Base-by-base conservation (phyloP, 2,888 invertebrate genomes). In the Drosophila helvetica region DNA sequence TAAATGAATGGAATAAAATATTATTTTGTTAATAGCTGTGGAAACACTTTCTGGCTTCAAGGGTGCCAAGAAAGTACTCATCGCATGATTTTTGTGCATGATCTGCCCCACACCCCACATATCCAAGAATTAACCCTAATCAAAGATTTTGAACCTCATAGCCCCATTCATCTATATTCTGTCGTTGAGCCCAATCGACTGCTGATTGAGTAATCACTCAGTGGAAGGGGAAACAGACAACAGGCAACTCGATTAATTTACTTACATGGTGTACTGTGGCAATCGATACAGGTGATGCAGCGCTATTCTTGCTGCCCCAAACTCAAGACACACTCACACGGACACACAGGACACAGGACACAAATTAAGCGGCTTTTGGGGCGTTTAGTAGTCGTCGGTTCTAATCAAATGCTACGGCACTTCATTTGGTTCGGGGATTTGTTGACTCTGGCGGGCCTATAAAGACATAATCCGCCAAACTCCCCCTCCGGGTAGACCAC, bases 341-440 rank as follows among this genome's bases (percentile, higher is more conserved):
- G 45, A 46, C 65, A 25, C 25, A 25, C 25, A 0, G 1, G 6
- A 7, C 27, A 27, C 27, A 2, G 33, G 45, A 38, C 65, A 27
- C 42, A 38, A 67, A 12, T 67, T 57, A 62, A 48, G 51, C 72
- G 46, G 73, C 57, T 68, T 66, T 56, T 12, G 12, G 3, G 10
- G 33, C 38, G 15, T 60, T 52, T 57, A 45, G 50, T 47, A 73
- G 56, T 73, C 64, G 64, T 50, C 46, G 47, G 47, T 12, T 45
- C 50, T 63, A 73, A 75, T 57, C 68, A 67, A 72, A 72, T 68
- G 69, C 69, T 59, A 70, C 42, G 61, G 52, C 85, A 81, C 81
- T 74, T 80, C 71, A 79, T 75, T 79, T 67, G 55, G 63, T 38
- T 4, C 53, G 60, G 25, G 67, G 60, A 62, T 59, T 74, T 53